Base-by-base conservation (phyloP, 1,140 invertebrate species). In the Trichomalopsis sarcophagae region DNA sequence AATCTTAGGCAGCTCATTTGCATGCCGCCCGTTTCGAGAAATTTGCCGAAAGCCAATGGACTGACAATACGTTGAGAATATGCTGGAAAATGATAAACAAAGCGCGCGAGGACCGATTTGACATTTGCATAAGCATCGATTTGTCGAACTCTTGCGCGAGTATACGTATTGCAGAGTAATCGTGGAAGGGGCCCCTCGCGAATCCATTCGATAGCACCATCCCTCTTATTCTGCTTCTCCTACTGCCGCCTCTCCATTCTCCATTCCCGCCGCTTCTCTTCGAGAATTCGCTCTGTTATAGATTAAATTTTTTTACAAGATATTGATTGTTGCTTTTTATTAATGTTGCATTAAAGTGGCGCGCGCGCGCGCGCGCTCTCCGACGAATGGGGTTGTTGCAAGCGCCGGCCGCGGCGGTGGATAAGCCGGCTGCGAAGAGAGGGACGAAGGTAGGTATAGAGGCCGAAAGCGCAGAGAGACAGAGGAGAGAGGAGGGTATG, bases 251-350 rank as follows among this genome's bases (percentile, higher is more conserved):
- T 81, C 13, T 66, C 66, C n/a, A n/a, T 75, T 81, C 81, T 71
- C 78, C 74, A 27, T 36, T 36, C 14, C 80, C 69, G 75, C 83
- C 85, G 40, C 73, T 83, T 87, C 78, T 87, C 87, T 85, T 83
- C 82, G 88, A 89, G 89, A 92, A 92, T 92, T 91, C 91, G 89
- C 87, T 88, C 89, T 90, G 91, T 91, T 92, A 93, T 92, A 91
- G 91, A 92, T 93, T 92, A 91, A 92, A 92, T 91, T 91, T 92
- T 77, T 92, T 92, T 92, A 91, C 92, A 91, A 93, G 92, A 92
- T 93, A 93, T 93, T 92, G 91, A 93, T 93, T 93, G 92, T 93
- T 92, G 91, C 92, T 92, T 93, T 92, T 92, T 93, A 92, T 92
- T 92, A 93, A 92, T 92, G 91, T 91, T 91, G 92, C 92, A 92